A percentile compares a stretch with the other conserved stretches of the same genome.
phyloP scores from a whole-genome alignment of 2,888 invertebrate genomes.

The Melanotus villosus region DNA sequence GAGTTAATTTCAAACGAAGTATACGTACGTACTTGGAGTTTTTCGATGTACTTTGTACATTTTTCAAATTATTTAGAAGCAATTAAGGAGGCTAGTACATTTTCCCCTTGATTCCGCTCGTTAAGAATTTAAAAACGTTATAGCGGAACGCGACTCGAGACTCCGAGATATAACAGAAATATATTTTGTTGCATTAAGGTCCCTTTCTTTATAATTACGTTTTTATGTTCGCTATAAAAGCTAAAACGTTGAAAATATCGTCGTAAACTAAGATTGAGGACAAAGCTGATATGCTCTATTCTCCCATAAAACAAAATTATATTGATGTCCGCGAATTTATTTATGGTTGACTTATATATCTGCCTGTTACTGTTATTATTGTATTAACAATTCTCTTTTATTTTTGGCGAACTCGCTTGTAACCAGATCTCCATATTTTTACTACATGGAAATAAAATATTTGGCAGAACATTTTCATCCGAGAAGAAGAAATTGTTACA shows the following conservation, averaged over 20 bases:
- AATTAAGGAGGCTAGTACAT: slow-evolving; percentile 20
- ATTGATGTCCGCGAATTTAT: slow-evolving; percentile 14
- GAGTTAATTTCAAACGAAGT: neutral
- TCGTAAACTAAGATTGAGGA: slow-evolving; percentile 35
- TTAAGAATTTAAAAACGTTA: slow-evolving; percentile 34
- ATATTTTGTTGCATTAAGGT: slow-evolving; percentile 36
- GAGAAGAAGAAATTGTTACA: no score
- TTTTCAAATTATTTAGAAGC: slow-evolving; percentile 24
- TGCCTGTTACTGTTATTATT: neutral
- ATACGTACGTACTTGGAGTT: slow-evolving; percentile 6
- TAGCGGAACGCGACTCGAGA: neutral
- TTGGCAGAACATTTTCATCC: no score
- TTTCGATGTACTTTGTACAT: slow-evolving; percentile 13
- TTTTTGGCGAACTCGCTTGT: no score
- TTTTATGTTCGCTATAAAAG: slow-evolving; percentile 38
- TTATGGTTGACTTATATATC: slow-evolving; percentile 17
- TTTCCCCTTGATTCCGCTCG: slow-evolving; percentile 8
- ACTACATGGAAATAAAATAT: no score
- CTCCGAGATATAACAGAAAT: slow-evolving; percentile 23
- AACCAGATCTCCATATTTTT: no score
- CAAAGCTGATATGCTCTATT: slow-evolving; percentile 25
- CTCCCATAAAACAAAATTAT: slow-evolving; percentile 37
- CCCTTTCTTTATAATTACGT: slow-evolving; percentile 38
- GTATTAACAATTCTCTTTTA: neutral
- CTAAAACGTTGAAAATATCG: slow-evolving; percentile 38